Evolutionary conservation across 2,888 invertebrate genomes (phyloP).

Genomic region (Octodonta nipae): DNA sequence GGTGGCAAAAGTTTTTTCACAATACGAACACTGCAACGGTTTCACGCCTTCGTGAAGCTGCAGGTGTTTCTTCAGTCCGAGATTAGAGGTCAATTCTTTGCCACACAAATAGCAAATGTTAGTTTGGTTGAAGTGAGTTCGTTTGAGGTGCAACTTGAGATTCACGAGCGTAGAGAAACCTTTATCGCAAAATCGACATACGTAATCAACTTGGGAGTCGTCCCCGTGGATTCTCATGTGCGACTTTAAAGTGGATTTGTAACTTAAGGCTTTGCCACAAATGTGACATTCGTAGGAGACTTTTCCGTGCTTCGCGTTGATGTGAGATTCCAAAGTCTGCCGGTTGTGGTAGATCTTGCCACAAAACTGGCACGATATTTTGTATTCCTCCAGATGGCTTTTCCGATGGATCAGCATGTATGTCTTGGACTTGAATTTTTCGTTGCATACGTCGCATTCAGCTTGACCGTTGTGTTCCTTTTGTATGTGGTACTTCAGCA

Average conservation of each 20-base stretch:
- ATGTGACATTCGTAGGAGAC: constrained; percentile 18
- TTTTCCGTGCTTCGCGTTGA: constrained; percentile 19
- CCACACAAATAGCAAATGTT: constrained; percentile 27
- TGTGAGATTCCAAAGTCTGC: too few species aligned
- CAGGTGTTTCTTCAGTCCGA: constrained; percentile 27
- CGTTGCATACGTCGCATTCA: constrained; percentile 42
- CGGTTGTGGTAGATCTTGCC: too few species aligned
- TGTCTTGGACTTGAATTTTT: constrained; percentile 34
- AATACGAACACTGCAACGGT: constrained; percentile 28
- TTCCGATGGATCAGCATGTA: constrained; percentile 38
- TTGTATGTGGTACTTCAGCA: constrained; percentile 5
- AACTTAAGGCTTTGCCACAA: constrained; percentile 20
- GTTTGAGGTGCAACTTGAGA: constrained; percentile 20
- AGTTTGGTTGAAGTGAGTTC: constrained; percentile 23
- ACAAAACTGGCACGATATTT: too few species aligned
- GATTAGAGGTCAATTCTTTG: constrained; percentile 23
- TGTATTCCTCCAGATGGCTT: constrained; percentile 41
- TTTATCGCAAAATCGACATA: constrained; percentile 24
- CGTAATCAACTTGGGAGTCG: constrained; percentile 27
- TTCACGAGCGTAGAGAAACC: constrained; percentile 23
- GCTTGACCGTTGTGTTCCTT: too few species aligned
- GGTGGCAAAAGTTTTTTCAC: constrained; percentile 31
- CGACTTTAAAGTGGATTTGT: constrained; percentile 18
- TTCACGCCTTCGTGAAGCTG: constrained; percentile 31
- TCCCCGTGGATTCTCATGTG: constrained; percentile 18